phyloP scores from a whole-genome alignment of 2,888 invertebrate species.

The Leptopterna dolabrata region DNA sequence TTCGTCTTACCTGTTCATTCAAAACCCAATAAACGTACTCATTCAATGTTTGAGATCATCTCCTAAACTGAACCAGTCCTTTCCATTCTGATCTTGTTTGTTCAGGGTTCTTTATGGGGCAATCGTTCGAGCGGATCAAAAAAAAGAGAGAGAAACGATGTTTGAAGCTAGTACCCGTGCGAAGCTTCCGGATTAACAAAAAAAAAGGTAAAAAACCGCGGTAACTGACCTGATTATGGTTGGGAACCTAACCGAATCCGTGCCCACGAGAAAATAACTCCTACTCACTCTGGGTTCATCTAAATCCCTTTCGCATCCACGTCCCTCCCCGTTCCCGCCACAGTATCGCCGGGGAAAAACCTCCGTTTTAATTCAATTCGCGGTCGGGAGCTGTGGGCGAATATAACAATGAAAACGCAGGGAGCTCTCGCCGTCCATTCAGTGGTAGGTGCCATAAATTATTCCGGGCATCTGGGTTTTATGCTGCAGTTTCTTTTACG shows the following conservation, averaged over 20 bases:
- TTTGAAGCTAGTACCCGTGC: not conserved
- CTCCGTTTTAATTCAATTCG: slow-evolving; percentile 14
- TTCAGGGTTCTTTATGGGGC: not conserved
- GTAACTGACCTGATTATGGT: not conserved
- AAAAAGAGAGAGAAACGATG: not conserved
- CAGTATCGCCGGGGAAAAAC: not conserved
- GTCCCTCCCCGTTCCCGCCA: not conserved
- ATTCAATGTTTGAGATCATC: no score
- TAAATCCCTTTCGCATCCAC: not conserved
- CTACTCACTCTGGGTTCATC: not conserved
- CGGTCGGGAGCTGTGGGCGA: not conserved
- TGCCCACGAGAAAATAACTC: not conserved
- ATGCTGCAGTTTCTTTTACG: not conserved
- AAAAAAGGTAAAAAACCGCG: not conserved
- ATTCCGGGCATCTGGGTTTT: slow-evolving; percentile 10
- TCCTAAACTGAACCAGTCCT: not conserved
- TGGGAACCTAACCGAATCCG: not conserved
- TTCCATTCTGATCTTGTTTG: not conserved
- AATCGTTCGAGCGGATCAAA: not conserved
- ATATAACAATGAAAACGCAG: slow-evolving; percentile 6
- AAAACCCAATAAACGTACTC: no score
- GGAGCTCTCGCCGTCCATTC: not conserved
- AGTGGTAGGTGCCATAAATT: not conserved
- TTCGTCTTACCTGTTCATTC: no score
- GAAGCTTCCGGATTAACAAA: not conserved